A percentile compares a stretch with the other conserved stretches of the same genome.
phyloP scores from a whole-genome alignment of 2,888 invertebrate genomes.

The Drosophila pseudotalamancana region DNA sequence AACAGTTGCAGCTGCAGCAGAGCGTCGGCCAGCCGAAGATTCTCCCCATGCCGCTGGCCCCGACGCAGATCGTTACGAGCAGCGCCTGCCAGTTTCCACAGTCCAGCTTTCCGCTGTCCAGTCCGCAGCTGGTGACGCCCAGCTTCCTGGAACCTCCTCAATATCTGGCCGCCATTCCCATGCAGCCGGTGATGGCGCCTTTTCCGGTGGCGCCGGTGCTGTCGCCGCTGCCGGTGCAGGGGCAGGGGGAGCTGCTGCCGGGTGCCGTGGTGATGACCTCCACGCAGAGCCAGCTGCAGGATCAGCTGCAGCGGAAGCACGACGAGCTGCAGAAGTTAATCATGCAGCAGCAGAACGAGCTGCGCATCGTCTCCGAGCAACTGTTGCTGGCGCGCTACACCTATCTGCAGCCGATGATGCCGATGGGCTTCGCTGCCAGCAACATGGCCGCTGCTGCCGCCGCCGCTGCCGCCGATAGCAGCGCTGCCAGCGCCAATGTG shows the following conservation, averaged over 20 bases:
- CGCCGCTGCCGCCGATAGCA: slow-evolving; percentile 35
- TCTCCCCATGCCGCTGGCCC: slow-evolving; percentile 65
- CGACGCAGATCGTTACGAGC: slow-evolving; percentile 66
- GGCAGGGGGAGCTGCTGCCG: slow-evolving; percentile 75
- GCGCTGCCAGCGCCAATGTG: slow-evolving; percentile 33
- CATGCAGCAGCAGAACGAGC: slow-evolving; percentile 93
- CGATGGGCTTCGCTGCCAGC: slow-evolving; percentile 65
- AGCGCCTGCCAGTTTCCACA: slow-evolving; percentile 85
- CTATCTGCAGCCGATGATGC: slow-evolving; percentile 85
- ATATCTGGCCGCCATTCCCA: slow-evolving; percentile 86
- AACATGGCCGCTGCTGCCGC: slow-evolving; percentile 48
- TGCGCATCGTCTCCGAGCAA: slow-evolving; percentile 94
- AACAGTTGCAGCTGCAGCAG: slow-evolving; percentile 69
- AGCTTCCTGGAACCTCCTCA: slow-evolving; percentile 85
- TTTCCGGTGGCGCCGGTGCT: slow-evolving; percentile 86
- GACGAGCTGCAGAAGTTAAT: slow-evolving; percentile 94
- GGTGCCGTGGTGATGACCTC: slow-evolving; percentile 85
- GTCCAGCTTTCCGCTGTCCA: slow-evolving; percentile 85
- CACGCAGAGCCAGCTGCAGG: slow-evolving; percentile 87
- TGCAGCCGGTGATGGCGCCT: slow-evolving; percentile 86
- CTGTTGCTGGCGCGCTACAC: slow-evolving; percentile 92
- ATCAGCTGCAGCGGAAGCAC: slow-evolving; percentile 92
- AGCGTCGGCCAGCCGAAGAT: slow-evolving; percentile 57
- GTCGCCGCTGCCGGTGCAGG: slow-evolving; percentile 80
- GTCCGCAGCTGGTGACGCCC: slow-evolving; percentile 74